A percentile compares a stretch with the other conserved stretches of the same genome.
Conservation (phyloP, 2,888 invertebrate genomes). For the Branchellion lobata region DNA sequence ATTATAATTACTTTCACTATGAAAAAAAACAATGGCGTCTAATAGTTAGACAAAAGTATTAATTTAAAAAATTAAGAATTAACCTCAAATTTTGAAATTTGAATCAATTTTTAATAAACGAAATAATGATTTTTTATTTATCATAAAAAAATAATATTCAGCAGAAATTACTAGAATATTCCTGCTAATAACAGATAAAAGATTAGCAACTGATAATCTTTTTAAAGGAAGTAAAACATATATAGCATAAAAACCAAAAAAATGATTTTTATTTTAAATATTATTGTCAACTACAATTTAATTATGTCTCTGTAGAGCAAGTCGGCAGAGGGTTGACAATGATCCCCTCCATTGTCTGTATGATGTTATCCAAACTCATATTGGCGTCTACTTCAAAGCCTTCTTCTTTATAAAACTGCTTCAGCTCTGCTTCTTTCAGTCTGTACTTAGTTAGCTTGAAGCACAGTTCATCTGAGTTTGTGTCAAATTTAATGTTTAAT, state of each 20-base stretch:
- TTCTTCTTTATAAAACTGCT: conserved; percentile 51
- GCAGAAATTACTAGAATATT: no score
- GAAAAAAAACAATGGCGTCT: no score
- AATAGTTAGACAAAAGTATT: no score
- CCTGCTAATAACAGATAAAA: no score
- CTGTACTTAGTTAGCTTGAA: conserved; percentile 56
- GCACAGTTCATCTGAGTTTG: conserved; percentile 42
- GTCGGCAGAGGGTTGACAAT: neutral
- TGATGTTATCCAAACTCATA: conserved; percentile 3
- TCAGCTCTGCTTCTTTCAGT: conserved; percentile 58
- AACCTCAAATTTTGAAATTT: no score
- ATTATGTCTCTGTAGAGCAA: neutral
- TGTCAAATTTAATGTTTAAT: no score
- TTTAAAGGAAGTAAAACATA: neutral
- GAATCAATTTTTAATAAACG: no score
- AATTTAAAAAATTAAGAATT: no score
- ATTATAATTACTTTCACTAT: no score
- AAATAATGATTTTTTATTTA: no score
- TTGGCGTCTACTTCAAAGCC: neutral
- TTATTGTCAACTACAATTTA: neutral
- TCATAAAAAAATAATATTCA: no score
- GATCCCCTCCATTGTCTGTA: neutral
- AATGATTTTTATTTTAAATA: neutral
- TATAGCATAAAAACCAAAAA: neutral
- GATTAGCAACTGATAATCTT: neutral